Evolutionary conservation across 2,888 invertebrate genomes (phyloP).

Genomic region (Anodontia alba): DNA sequence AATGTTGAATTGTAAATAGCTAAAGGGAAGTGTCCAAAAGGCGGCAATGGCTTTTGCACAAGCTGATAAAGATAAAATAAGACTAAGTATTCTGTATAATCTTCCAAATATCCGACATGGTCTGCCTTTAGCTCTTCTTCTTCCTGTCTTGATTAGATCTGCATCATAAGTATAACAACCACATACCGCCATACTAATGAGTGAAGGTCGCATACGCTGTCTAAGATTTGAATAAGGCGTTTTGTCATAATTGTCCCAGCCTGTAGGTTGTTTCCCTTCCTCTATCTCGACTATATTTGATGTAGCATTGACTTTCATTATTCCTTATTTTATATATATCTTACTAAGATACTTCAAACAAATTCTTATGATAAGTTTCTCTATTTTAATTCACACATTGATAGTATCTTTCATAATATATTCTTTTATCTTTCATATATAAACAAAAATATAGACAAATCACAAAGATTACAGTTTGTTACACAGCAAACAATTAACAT

Average conservation of each 20-base stretch:
- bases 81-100: not conserved
- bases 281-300: not conserved
- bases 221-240: not conserved
- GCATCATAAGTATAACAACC: conserved; percentile 15
- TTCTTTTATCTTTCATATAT: too few relatives aligned
- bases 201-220: not conserved
- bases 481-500: too few relatives aligned
- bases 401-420: too few relatives aligned
- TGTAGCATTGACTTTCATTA: not conserved
- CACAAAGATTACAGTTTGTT: too few relatives aligned
- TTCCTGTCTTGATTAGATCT: not conserved
- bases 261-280: not conserved
- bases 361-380: too few relatives aligned
- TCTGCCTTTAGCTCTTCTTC: not conserved
- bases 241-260: not conserved
- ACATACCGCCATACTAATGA: not conserved
- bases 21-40: not conserved
- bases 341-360: too few relatives aligned
- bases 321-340: too few relatives aligned
- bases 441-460: too few relatives aligned
- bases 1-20: not conserved
- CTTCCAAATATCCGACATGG: not conserved
- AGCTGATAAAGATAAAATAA: not conserved
- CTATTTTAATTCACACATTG: too few relatives aligned
- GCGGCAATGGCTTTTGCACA: not conserved